These are phyloP conservation scores for Caenorhabditis becei DNA, from an alignment of 2,888 invertebrate genomes.

Conservation along the genomic window DNA sequence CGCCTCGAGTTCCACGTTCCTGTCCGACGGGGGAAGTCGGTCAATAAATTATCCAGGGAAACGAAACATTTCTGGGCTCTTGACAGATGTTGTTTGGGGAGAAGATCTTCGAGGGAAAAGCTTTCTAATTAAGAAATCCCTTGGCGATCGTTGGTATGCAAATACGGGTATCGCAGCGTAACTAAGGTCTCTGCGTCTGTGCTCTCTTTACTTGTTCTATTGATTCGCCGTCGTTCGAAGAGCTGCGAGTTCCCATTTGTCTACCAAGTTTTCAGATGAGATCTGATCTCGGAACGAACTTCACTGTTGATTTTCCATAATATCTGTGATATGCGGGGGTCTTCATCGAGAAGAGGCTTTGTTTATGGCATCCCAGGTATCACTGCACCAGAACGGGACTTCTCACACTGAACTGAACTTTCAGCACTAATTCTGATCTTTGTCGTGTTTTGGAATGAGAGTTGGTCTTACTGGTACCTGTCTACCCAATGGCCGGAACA, in stretches of 20 bases:
- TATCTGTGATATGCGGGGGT: conserved; percentile 18
- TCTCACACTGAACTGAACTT: conserved; percentile 1
- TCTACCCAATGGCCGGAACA: conserved; percentile 41
- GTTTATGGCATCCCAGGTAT: conserved; percentile 57
- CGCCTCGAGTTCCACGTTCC: conserved; percentile 22
- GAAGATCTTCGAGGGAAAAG: background rate
- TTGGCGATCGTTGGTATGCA: conserved; percentile 26
- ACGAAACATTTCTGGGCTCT: background rate
- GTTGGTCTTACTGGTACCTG: conserved; percentile 56
- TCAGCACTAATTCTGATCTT: conserved; percentile 34
- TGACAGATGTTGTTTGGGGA: background rate
- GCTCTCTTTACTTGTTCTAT: background rate
- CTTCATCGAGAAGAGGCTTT: conserved; percentile 19
- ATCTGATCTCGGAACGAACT: conserved; percentile 6
- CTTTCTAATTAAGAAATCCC: conserved; percentile 1
- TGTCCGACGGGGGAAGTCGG: conserved; percentile 8
- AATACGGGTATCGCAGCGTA: conserved; percentile 25
- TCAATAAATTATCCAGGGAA: conserved; percentile 11
- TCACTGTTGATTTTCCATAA: background rate
- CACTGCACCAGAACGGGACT: background rate
- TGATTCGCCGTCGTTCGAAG: background rate
- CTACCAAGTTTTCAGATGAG: conserved; percentile 16
- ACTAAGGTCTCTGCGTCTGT: conserved; percentile 31
- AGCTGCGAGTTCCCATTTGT: background rate
- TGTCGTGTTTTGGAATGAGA: conserved; percentile 63